phyloP scores from a whole-genome alignment of 2,888 invertebrate genomes.

The Sisyra nigra region DNA sequence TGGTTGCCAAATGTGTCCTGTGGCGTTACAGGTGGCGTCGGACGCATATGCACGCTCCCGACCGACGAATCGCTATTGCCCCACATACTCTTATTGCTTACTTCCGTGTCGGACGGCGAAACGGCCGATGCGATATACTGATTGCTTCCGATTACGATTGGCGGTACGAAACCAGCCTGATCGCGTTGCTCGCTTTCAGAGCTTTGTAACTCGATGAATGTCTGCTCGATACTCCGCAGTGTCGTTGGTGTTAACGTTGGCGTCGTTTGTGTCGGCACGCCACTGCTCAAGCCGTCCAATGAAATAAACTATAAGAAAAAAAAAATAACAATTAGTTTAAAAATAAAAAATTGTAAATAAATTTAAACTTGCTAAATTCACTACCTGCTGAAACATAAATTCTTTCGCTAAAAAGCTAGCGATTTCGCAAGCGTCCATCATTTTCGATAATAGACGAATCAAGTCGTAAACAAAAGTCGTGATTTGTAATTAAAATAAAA shows the following conservation, averaged over 20 bases:
- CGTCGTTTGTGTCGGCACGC: slow-evolving; percentile 84
- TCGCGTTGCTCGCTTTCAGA: slow-evolving; percentile 56
- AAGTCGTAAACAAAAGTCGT: neutral
- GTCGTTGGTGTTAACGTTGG: slow-evolving; percentile 90
- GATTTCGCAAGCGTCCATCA: slow-evolving; percentile 68
- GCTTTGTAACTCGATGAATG: slow-evolving; percentile 72
- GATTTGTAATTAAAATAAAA: neutral
- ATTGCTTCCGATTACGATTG: slow-evolving; percentile 36
- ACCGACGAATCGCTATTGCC: slow-evolving; percentile 15
- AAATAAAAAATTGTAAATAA: neutral
- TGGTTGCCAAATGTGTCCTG: slow-evolving; percentile 10
- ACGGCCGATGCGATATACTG: slow-evolving; percentile 27
- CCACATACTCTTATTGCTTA: slow-evolving; percentile 8
- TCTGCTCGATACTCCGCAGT: slow-evolving; percentile 80
- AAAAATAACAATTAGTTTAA: slow-evolving; percentile 12
- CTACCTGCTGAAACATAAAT: slow-evolving; percentile 26
- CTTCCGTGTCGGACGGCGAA: slow-evolving; percentile 9
- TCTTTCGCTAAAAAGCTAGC: slow-evolving; percentile 72
- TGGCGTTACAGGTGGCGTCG: slow-evolving; percentile 21
- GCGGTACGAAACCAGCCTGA: slow-evolving; percentile 90
- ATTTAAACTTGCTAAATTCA: neutral
- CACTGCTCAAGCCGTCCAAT: slow-evolving; percentile 72
- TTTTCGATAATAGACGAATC: neutral
- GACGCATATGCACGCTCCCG: slow-evolving; percentile 20
- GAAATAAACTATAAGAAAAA: slow-evolving; percentile 56